phyloP scores from a whole-genome alignment of 1,140 invertebrate species.

The Trichogramma pretiosum region DNA sequence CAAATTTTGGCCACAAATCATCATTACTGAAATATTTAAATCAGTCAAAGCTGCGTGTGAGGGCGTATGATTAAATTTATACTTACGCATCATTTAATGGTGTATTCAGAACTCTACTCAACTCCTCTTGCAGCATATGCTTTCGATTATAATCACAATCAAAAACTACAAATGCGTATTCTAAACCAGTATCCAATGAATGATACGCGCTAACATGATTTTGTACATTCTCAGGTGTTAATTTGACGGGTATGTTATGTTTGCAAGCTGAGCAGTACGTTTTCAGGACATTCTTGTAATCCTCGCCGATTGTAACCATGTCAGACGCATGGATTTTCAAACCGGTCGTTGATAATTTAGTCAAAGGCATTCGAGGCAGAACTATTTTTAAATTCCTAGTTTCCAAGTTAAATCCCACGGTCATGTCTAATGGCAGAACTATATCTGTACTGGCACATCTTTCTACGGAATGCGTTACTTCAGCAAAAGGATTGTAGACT shows the following conservation, averaged over 20 bases:
- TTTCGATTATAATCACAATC: conserved; percentile 30
- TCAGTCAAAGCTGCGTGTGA: too few species aligned
- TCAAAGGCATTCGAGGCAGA: conserved; percentile 27
- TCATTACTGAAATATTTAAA: background rate
- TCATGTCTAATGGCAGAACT: conserved; percentile 27
- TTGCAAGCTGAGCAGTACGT: conserved; percentile 28
- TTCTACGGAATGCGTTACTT: conserved; percentile 34
- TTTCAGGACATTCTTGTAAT: conserved; percentile 28
- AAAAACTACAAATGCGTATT: conserved; percentile 24
- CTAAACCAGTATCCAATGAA: conserved; percentile 31
- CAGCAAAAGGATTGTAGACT: conserved; percentile 36
- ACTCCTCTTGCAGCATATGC: conserved; percentile 17
- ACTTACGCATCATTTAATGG: background rate
- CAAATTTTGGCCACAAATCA: background rate
- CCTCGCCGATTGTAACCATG: conserved; percentile 28
- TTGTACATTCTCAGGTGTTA: too few species aligned
- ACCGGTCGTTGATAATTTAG: conserved; percentile 25
- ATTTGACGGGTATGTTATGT: too few species aligned
- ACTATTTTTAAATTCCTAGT: conserved; percentile 28
- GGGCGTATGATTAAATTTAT: too few species aligned
- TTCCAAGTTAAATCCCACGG: conserved; percentile 24
- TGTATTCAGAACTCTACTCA: conserved; percentile 10
- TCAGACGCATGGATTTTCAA: conserved; percentile 25
- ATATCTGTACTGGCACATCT: conserved; percentile 26
- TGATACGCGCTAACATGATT: conserved; percentile 24